Evolutionary conservation across 2,113 vertebrate species (phyloP).

Genomic region (Gasterosteus aculeatus): DNA sequence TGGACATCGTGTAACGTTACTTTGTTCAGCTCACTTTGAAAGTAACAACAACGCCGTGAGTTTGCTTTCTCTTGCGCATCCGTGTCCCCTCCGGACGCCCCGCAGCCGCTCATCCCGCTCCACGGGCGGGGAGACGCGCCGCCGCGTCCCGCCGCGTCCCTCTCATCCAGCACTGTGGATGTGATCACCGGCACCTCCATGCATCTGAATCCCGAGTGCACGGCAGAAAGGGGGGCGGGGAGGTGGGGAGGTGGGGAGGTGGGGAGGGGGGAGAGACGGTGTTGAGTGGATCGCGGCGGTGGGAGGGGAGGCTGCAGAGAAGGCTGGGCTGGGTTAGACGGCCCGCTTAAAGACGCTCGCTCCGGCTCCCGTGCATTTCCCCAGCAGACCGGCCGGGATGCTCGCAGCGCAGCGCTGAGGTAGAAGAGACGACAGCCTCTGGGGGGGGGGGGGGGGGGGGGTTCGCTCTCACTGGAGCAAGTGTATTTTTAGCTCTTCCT

Average conservation of each 20-base stretch:
- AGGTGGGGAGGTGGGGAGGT: too few relatives aligned
- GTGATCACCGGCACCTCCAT: conserved; percentile 29
- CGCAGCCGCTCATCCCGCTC: conserved; percentile 38
- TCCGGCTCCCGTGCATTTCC: conserved; percentile 50
- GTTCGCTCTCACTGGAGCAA: conserved; percentile 42
- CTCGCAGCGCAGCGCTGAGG: conserved; percentile 24
- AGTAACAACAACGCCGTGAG: too few relatives aligned
- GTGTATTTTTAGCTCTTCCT: conserved; percentile 45
- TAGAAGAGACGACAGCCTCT: conserved; percentile 36
- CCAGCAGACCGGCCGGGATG: conserved; percentile 45
- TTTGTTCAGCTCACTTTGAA: too few relatives aligned
- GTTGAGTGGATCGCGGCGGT: conserved; percentile 45
- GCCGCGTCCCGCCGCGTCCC: conserved; percentile 40
- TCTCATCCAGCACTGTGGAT: conserved; percentile 32
- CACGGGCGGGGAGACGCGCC: conserved; percentile 12
- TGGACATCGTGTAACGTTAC: too few relatives aligned
- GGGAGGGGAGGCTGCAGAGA: conserved; percentile 63
- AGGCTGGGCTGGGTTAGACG: conserved; percentile 81
- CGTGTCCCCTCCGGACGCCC: conserved; percentile 56
- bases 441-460: conserved; percentile 40
- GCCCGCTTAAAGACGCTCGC: conserved; percentile 71
- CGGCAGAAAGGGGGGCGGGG: conserved; percentile 8
- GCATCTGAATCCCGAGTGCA: conserved; percentile 6
- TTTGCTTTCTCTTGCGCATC: too few relatives aligned
- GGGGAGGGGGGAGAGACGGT: neutral